Evolutionary conservation across 2,888 invertebrate species (phyloP).

Genomic region (Eledona agricola): DNA sequence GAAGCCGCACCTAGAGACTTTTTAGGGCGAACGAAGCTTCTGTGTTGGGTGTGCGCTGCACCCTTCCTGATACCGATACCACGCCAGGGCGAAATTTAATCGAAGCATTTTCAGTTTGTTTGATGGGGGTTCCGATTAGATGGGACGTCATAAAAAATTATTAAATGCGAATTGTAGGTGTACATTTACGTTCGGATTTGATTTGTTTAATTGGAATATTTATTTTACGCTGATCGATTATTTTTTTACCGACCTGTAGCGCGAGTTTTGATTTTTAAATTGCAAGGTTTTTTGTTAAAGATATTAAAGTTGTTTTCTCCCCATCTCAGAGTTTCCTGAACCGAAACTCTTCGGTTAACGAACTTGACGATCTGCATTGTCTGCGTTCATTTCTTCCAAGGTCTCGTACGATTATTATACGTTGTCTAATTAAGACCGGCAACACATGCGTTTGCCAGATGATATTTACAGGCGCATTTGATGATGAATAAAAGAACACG

Average conservation of each 20-base stretch:
- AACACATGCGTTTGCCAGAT: slow-evolving; percentile 29
- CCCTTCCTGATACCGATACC: slow-evolving; percentile 32
- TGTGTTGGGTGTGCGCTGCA: slow-evolving; percentile 23
- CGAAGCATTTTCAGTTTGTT: slow-evolving; percentile 21
- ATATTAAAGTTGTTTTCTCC: slow-evolving; percentile 19
- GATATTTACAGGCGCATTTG: slow-evolving; percentile 4
- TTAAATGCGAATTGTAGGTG: too few relatives aligned
- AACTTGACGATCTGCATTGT: slow-evolving; percentile 37
- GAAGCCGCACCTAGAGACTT: slow-evolving; percentile 30
- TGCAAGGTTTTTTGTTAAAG: slow-evolving; percentile 2
- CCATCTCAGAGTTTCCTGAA: slow-evolving; percentile 36
- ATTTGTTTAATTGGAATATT: too few relatives aligned
- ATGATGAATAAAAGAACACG: too few relatives aligned
- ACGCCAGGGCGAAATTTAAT: slow-evolving; percentile 20
- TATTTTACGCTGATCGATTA: too few relatives aligned
- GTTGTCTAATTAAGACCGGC: slow-evolving; percentile 33
- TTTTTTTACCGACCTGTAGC: too few relatives aligned
- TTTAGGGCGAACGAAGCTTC: too few relatives aligned
- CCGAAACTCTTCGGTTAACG: slow-evolving; percentile 39
- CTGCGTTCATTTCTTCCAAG: slow-evolving; percentile 36
- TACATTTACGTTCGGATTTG: too few relatives aligned
- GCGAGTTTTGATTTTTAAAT: background rate
- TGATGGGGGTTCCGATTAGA: slow-evolving; percentile 21
- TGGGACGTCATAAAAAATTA: slow-evolving; percentile 28
- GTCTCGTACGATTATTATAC: slow-evolving; percentile 29